phyloP scores from a whole-genome alignment of 35 echinoderm and acorn worm genomes.

The Eucidaris tribuloides region DNA sequence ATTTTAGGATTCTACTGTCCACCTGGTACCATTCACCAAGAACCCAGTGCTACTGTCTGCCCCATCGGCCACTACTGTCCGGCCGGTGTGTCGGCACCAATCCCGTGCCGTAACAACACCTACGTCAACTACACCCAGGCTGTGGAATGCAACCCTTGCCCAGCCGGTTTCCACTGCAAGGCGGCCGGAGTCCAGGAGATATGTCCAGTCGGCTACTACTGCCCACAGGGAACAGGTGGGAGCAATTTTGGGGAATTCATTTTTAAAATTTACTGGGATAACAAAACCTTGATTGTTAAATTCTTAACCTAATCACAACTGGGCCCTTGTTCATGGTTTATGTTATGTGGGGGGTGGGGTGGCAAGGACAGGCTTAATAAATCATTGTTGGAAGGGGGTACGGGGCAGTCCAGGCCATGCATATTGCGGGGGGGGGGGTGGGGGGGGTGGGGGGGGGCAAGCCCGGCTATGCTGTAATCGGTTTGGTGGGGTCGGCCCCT shows the following conservation, averaged over 20 bases:
- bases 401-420: too few species aligned
- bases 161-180: conserved; percentile 82
- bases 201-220: conserved; percentile 84
- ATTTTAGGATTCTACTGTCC: conserved; percentile 90
- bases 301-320: too few species aligned
- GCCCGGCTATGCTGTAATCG: too few species aligned
- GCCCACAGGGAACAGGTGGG: conserved; percentile 88
- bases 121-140: conserved; percentile 97
- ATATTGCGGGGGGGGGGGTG: too few species aligned
- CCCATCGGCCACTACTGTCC: conserved; percentile 91
- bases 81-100: conserved; percentile 67
- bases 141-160: conserved; percentile 74
- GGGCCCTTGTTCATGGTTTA: too few species aligned
- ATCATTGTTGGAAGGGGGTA: too few species aligned
- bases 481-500: too few species aligned
- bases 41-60: conserved; percentile 79
- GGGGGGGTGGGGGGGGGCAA: too few species aligned
- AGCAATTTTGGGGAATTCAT: not conserved
- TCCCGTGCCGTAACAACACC: conserved; percentile 89
- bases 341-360: too few species aligned
- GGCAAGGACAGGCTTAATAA: too few species aligned
- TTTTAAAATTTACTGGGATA: too few species aligned
- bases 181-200: conserved; percentile 60
- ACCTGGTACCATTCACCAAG: conserved; percentile 83
- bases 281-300: too few species aligned